Conservation (phyloP, 2,113 vertebrate genomes). For the Myotis davidii region DNA sequence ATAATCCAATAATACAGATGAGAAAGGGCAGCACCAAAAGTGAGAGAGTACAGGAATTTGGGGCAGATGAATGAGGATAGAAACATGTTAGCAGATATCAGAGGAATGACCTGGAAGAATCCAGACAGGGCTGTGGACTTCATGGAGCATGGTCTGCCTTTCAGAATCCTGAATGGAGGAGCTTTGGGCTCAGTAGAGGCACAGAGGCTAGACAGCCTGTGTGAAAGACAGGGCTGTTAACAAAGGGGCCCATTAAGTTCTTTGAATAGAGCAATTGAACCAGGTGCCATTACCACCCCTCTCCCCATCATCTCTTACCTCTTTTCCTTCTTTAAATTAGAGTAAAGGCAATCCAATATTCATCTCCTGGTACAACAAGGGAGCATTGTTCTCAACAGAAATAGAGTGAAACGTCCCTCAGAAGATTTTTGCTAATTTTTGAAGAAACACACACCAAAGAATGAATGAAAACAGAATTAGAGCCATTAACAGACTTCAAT, state of each 20-base stretch:
- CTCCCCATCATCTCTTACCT: background rate
- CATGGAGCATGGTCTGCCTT: background rate
- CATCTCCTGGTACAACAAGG: background rate
- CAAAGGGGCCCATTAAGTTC: background rate
- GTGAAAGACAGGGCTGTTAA: background rate
- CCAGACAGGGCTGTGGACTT: background rate
- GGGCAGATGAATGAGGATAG: background rate
- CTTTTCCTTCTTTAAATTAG: background rate
- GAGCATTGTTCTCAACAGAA: background rate
- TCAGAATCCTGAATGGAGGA: background rate
- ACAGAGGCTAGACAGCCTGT: background rate
- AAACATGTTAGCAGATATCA: background rate
- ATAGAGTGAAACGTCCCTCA: background rate
- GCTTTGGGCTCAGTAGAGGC: background rate
- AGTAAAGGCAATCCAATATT: background rate
- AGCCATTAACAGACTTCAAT: background rate
- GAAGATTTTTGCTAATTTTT: background rate
- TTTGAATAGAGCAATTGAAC: background rate
- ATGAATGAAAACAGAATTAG: slow-evolving; percentile 18
- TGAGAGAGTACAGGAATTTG: background rate
- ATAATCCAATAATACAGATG: background rate
- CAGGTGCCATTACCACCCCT: background rate
- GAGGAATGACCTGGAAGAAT: background rate
- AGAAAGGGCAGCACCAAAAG: background rate
- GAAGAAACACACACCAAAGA: background rate